Base-by-base conservation (phyloP, 2,888 invertebrate genomes). In the Seira ritae region DNA sequence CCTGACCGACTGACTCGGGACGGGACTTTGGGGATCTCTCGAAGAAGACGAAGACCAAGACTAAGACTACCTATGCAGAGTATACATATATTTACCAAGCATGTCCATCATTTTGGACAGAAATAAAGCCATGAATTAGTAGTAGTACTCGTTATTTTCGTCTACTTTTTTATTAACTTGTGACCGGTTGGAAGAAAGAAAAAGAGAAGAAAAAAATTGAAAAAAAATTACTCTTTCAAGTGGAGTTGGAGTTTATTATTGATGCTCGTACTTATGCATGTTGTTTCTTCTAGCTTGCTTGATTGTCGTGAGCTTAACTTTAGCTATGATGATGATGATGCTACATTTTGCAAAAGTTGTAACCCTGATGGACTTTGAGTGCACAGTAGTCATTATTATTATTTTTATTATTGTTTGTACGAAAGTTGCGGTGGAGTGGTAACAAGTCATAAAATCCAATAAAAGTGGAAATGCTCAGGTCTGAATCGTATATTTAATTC, bases 21-120 rank as follows among this genome's bases (percentile, higher is more conserved):
- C 31, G 8, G 31, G 31, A 31, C 31, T 31, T 31, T 31, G 3
- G 8, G 31, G 31, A 31, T 8, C 8, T 31, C 8, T 31, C 8
- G 2, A 31, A 31, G 31, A 8, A 31, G n/a, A 31, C 8, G 31
- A 31, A 4, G 31, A 4, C 8, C 3, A 31, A 31, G 31, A 31
- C 31, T 31, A 8, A 31, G 8, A 31, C n/a, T n/a, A 31, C 31
- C 31, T 31, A 31, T 31, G 31, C 2, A 31, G 31, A 31, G 31
- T 62, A 46, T 67, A 62, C 62, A 65, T 42, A 66, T 74, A 65
- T 50, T 60, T 73, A 20, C 17, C 15, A 55, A 22, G 62, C 74
- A 74, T 37, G 76, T 76, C 68, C 77, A 70, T 77, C 67, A 80
- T 80, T 80, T 68, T 20, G 68, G 73, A 68, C 68, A 73, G 67